Evolutionary conservation across 2,888 invertebrate species (phyloP), one percentile per base, ranked within the genome.

Genomic region (Leucophora obtusa): DNA sequence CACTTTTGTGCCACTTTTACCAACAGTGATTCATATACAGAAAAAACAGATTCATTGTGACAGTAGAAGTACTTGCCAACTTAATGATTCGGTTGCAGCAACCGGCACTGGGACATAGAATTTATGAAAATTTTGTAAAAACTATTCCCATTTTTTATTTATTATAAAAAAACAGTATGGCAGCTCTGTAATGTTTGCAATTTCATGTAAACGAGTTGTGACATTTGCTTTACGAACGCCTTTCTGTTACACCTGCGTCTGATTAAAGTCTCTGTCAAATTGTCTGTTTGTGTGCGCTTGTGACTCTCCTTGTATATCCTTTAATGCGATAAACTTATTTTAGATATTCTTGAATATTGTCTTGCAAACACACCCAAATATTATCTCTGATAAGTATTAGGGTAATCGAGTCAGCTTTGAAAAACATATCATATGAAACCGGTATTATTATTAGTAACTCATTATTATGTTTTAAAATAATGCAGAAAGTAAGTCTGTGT

Each of bases 181-280:
- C 51, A 62, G 28, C 59, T 53, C 70, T 71, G 38, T 10, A 11
- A 38, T 47, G n/a, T 60, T 24, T 47, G 14, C 28, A 65, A 69
- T 59, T 69, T 72, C 73, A 81, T 77, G 77, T 73, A 70, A 81
- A 77, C 60, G 69, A 73, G 50, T 72, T 77, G 77, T 56, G 73
- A 73, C 81, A 81, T 73, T 73, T 79, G 79, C 66, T 81, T 73
- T 70, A 54, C 50, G 73, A 85, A 86, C 85, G 82, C 82, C 83
- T 82, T 81, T 71, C 43, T 65, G 69, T 82, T 83, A 68, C 83
- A 84, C 84, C 82, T 83, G 83, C 74, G 73, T 72, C 65, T 63
- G 21, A 53, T 51, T 63, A 51, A 76, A 63, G 56, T 43, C 56
- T 56, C 10, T 15, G 21, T 35, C 0, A 10, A 51, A 28, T 54